phyloP scores from a whole-genome alignment of 2,888 invertebrate species.

The Meloe dianella region DNA sequence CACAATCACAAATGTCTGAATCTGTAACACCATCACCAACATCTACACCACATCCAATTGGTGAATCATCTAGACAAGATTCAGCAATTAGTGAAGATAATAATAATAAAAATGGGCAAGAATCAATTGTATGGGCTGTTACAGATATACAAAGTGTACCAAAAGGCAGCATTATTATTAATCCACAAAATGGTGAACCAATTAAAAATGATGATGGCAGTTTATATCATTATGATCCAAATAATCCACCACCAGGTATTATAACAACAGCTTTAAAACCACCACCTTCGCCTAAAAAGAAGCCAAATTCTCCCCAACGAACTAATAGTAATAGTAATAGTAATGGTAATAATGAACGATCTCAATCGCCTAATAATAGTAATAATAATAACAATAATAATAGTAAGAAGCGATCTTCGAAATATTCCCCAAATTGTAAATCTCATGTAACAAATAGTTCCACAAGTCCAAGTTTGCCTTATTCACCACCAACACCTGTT shows the following conservation, averaged over 20 bases:
- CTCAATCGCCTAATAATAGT: slow-evolving; percentile 26
- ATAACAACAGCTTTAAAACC: slow-evolving; percentile 35
- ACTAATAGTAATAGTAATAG: slow-evolving; percentile 26
- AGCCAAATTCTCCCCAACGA: slow-evolving; percentile 21
- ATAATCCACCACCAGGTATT: slow-evolving; percentile 66
- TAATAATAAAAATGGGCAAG: slow-evolving; percentile 37
- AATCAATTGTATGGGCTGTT: slow-evolving; percentile 81
- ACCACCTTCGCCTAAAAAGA: slow-evolving; percentile 40
- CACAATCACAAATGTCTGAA: slow-evolving; percentile 74
- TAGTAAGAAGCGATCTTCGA: slow-evolving; percentile 19
- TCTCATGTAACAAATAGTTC: slow-evolving; percentile 51
- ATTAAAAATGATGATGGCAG: slow-evolving; percentile 78
- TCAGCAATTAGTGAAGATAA: slow-evolving; percentile 41
- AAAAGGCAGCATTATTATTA: slow-evolving; percentile 85
- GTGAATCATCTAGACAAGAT: slow-evolving; percentile 45
- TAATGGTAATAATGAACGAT: slow-evolving; percentile 2
- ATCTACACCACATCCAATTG: slow-evolving; percentile 58
- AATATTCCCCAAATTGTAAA: slow-evolving; percentile 47
- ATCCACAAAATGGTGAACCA: slow-evolving; percentile 75
- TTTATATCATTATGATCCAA: slow-evolving; percentile 78
- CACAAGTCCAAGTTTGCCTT: slow-evolving; percentile 57
- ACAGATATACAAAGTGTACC: slow-evolving; percentile 86
- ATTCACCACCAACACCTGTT: slow-evolving; percentile 48
- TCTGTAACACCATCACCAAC: slow-evolving; percentile 82
- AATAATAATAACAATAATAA: slow-evolving; percentile 16